A percentile compares a stretch with the other conserved stretches of the same genome.
phyloP scores from a whole-genome alignment of 2,113 vertebrate genomes.

The Ciconia maguari region DNA sequence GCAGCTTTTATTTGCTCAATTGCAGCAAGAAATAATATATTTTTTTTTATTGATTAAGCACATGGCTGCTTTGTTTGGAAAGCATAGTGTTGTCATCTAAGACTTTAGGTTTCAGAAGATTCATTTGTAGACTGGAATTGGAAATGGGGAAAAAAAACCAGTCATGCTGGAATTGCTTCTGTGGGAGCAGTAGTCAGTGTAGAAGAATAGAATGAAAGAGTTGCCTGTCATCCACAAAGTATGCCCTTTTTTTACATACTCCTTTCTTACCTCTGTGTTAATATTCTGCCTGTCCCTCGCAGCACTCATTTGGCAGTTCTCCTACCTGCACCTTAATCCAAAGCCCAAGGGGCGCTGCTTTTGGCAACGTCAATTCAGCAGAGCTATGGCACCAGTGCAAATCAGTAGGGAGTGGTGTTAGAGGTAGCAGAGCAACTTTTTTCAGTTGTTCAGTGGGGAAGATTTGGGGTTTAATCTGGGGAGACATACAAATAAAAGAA shows the following conservation, averaged over 20 bases:
- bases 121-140: not conserved
- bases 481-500: not conserved
- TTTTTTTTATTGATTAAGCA: not conserved
- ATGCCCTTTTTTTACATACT: not conserved
- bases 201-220: not conserved
- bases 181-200: not conserved
- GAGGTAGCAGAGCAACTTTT: not conserved
- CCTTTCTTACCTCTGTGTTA: not conserved
- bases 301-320: not conserved
- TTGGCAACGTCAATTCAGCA: not conserved
- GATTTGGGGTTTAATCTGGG: not conserved
- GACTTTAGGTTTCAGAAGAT: not conserved
- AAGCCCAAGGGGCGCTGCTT: not conserved
- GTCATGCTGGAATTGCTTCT: not conserved
- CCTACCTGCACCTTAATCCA: not conserved
- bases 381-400: not conserved
- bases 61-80: conserved; percentile 14
- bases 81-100: not conserved
- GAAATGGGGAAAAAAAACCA: not conserved
- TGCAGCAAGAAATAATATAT: not conserved
- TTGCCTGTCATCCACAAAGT: not conserved
- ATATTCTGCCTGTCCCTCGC: not conserved
- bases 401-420: not conserved
- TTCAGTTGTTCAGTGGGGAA: not conserved
- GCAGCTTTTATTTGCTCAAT: conserved; percentile 56